Conservation (phyloP, 2,888 invertebrate genomes). For the Cheilosia grossa region DNA sequence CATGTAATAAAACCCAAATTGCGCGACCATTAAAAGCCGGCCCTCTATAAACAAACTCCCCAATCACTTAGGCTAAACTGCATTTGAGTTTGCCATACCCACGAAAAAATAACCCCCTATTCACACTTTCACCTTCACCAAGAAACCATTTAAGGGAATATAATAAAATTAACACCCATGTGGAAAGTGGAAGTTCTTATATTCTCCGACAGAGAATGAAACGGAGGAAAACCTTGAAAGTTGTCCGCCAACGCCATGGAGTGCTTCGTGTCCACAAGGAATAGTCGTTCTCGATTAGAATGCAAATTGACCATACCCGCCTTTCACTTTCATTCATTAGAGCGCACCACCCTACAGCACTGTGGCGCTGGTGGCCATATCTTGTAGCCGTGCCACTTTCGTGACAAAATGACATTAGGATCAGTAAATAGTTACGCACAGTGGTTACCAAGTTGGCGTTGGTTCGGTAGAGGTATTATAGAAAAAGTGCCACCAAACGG, state of each 20-base stretch:
- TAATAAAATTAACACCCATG: slow-evolving; percentile 70
- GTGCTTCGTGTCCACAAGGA: slow-evolving; percentile 56
- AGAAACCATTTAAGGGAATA: slow-evolving; percentile 59
- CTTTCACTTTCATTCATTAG: slow-evolving; percentile 29
- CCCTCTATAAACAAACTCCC: slow-evolving; percentile 8
- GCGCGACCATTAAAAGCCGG: slow-evolving; percentile 24
- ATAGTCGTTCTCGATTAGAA: slow-evolving; percentile 68
- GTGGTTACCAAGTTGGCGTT: slow-evolving; percentile 50
- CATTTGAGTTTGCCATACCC: slow-evolving; percentile 6
- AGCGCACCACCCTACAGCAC: background rate
- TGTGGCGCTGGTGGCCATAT: background rate
- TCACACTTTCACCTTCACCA: slow-evolving; percentile 54
- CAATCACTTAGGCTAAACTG: slow-evolving; percentile 1
- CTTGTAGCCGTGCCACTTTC: slow-evolving; percentile 13
- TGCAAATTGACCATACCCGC: slow-evolving; percentile 63
- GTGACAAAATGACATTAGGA: slow-evolving; percentile 69
- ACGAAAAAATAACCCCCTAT: slow-evolving; percentile 6
- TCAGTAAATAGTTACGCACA: slow-evolving; percentile 72
- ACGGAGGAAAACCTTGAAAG: slow-evolving; percentile 42
- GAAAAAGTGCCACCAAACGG: slow-evolving; percentile 38
- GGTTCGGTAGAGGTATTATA: slow-evolving; percentile 19
- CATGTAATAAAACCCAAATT: slow-evolving; percentile 40
- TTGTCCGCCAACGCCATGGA: slow-evolving; percentile 26
- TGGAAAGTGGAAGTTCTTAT: slow-evolving; percentile 42
- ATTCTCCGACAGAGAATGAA: background rate